phyloP scores from a whole-genome alignment of 2,113 vertebrate species.

The Geothlypis trichas region DNA sequence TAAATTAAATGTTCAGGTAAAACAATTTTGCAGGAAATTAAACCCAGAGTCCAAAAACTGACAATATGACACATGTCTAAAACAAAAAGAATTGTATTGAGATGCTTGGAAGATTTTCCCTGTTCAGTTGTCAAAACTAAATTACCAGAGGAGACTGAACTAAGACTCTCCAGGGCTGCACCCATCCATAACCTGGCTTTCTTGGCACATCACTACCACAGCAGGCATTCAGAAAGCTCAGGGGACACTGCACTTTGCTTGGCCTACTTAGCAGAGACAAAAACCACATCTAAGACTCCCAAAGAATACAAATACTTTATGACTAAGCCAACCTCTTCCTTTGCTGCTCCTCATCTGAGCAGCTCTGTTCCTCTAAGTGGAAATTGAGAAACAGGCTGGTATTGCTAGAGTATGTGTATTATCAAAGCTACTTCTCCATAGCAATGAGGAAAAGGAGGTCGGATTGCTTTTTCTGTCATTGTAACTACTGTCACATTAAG shows the following conservation, averaged over 20 bases:
- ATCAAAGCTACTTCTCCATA: neutral
- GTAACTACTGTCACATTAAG: neutral
- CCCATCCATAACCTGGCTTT: conserved; percentile 66
- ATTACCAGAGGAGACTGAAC: conserved; percentile 63
- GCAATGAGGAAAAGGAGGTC: neutral
- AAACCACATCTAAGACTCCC: conserved; percentile 19
- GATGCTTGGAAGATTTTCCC: conserved; percentile 18
- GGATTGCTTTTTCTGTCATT: neutral
- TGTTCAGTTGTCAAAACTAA: conserved; percentile 5
- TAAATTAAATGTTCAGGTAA: neutral
- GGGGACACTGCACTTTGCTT: conserved; percentile 12
- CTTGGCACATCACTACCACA: conserved; percentile 44
- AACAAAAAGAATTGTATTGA: neutral
- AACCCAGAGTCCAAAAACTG: neutral
- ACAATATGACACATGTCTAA: neutral
- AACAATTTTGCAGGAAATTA: neutral
- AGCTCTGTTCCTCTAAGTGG: neutral
- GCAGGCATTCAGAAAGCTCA: conserved; percentile 31
- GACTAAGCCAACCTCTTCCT: conserved; percentile 30
- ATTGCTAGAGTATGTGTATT: neutral
- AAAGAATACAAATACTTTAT: conserved; percentile 40
- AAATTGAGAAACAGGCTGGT: neutral
- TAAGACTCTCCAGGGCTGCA: conserved; percentile 56
- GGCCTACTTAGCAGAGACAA: conserved; percentile 68
- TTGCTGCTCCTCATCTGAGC: neutral